These are phyloP conservation scores for Psittacula cyanocephala DNA, from an alignment of 2,113 vertebrate genomes.

Conservation along the genomic window DNA sequence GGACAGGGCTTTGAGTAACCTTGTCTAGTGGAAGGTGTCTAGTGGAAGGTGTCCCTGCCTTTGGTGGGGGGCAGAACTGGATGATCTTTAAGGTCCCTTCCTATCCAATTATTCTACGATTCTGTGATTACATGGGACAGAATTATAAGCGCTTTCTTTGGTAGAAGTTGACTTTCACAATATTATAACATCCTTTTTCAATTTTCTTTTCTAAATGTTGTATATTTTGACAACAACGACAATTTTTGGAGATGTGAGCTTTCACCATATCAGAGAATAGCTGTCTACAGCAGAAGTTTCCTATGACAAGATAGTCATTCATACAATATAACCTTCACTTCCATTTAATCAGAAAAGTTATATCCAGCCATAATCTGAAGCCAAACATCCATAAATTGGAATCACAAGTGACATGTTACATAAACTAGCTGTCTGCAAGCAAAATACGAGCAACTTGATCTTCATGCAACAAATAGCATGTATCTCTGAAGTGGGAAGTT, in stretches of 20 bases:
- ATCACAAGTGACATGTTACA: slow-evolving; percentile 25
- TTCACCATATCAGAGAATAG: neutral
- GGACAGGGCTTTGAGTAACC: neutral
- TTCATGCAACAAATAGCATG: neutral
- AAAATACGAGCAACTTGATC: slow-evolving; percentile 50
- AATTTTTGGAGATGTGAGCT: neutral
- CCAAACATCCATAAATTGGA: slow-evolving; percentile 4
- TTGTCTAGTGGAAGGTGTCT: neutral
- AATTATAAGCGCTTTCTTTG: neutral
- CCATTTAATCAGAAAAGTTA: slow-evolving; percentile 30
- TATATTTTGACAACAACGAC: neutral
- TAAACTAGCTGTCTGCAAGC: slow-evolving; percentile 36
- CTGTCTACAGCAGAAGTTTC: neutral
- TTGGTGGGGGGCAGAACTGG: neutral
- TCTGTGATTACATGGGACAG: neutral
- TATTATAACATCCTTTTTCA: neutral
- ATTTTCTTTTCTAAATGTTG: neutral
- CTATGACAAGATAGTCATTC: neutral
- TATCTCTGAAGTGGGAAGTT: neutral
- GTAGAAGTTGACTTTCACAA: neutral
- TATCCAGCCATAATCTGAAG: slow-evolving; percentile 9
- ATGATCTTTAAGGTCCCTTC: neutral
- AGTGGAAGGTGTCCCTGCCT: neutral
- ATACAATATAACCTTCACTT: slow-evolving; percentile 11
- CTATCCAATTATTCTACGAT: neutral